Base-by-base conservation (phyloP, 2,113 vertebrate species). In the Diadophis punctatus region DNA sequence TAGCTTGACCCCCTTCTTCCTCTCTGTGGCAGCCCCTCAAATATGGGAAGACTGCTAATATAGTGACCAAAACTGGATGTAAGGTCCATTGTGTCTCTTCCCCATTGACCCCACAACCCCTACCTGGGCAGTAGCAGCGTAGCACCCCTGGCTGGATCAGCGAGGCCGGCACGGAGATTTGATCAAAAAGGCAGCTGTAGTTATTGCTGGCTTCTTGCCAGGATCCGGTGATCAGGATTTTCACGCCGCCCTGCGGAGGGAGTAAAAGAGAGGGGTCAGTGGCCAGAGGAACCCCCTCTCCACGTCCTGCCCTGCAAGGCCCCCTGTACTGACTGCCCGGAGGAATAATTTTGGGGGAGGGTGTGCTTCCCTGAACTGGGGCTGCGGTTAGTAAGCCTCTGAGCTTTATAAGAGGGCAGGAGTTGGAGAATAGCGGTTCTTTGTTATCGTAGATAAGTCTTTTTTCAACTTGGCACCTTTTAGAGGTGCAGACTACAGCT, bases 101-200 rank as follows among this genome's bases (percentile, higher is more conserved):
- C 25, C 43, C 8, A 0, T 49, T 87, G 49, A 9, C 12, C 48
- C 49, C 48, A 0, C 27, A 11, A 39, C 16, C n/a, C 97, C 98
- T 97, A 99, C 99, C 99, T 97, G 99, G 99, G 96, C 99, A 99
- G 97, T 99, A 99, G 97, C 99, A 99, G 94, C 99, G 99, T 95
- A 99, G 98, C 91, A 99, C 99, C 43, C 99, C 99, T 0, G 99
- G 99, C 95, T 99, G 99, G 94, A 99, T 99, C 95, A 99, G 97
- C 91, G 99, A 99, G 14, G 99, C 99, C 88, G 99, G 99, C 96
- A 99, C 99, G 93, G 99, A 99, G 97, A 99, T 98, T 98, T 99
- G 99, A 97, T 99, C 99, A 95, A 99, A 99, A 96, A 99, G 97
- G 96, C 99, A 99, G 97, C 98, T 99, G 98, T 99, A 99, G 98